Base-by-base conservation (phyloP, 92 coral and sea anemone genomes). In the Actinernus sp. region DNA sequence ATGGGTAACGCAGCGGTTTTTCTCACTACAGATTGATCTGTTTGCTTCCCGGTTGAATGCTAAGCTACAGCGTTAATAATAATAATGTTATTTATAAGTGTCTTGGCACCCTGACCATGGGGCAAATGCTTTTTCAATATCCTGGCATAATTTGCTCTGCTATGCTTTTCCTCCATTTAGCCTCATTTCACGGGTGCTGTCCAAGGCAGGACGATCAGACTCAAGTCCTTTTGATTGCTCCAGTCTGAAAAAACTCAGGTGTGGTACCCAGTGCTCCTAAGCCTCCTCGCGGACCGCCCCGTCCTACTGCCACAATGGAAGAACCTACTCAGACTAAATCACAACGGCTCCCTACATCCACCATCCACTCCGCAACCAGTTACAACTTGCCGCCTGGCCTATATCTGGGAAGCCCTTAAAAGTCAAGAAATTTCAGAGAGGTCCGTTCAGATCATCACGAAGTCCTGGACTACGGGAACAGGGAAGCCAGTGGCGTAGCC, bases 91-190 rank as follows among this genome's bases (percentile, higher is more conserved):
- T n/a, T n/a, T n/a, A n/a, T n/a, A n/a, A n/a, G n/a, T n/a, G n/a
- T n/a, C 78, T 0, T 85, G 86, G 86, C 73, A 40, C 23, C 86
- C 73, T 44, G 82, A 64, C 20, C 73, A 77, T 3, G 69, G 77
- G 16, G 82, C 82, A 2, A 47, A 78, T 64, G 82, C 68, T 14
- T 85, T 78, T 57, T 31, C 39, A 16, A 49, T 85, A 10, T 25
- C 12, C 17, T 85, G 86, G 86, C 14, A 72, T 46, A 63, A 71
- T 58, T 27, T 36, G 29, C 59, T 26, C 24, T 56, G 50, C 37
- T 78, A 78, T 71, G 86, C 86, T 3, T 65, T 85, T 53, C 74
- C 87, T 52, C 87, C 83, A 8, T 85, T 85, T 58, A 71, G 74
- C 24, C 33, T 85, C 1, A 18, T 85, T 13, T 22, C 86, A 18